A percentile compares a stretch with the other conserved stretches of the same genome.
phyloP scores from a whole-genome alignment of 1,140 invertebrate species.

The Drosophila setifemur region DNA sequence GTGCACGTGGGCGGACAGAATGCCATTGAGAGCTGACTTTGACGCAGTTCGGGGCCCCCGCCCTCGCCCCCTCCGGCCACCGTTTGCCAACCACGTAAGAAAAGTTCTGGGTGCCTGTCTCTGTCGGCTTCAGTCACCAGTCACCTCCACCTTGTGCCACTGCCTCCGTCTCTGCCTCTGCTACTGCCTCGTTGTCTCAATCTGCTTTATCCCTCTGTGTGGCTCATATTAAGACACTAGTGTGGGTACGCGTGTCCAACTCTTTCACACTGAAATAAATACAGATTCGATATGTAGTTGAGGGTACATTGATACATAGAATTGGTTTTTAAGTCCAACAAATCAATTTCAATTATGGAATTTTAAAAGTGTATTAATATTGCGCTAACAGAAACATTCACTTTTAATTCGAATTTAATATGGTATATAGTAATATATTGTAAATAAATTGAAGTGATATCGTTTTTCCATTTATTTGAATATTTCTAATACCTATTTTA shows the following conservation, averaged over 20 bases:
- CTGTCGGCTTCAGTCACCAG: neutral
- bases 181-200: neutral
- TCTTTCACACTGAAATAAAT: neutral
- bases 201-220: neutral
- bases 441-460: no score
- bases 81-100: conserved; percentile 20
- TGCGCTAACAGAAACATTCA: no score
- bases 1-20: conserved; percentile 17
- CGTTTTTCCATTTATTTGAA: no score
- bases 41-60: conserved; percentile 16
- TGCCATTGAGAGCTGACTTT: conserved; percentile 38
- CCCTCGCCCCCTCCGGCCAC: neutral
- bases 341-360: no score
- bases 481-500: no score
- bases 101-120: neutral
- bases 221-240: neutral
- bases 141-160: no score
- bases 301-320: no score
- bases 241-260: neutral
- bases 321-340: no score
- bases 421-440: no score
- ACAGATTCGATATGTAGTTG: no score
- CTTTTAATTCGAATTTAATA: no score
- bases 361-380: no score
- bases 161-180: neutral